Base-by-base conservation (phyloP, 2,888 invertebrate genomes). In the Trichacis sp. region DNA sequence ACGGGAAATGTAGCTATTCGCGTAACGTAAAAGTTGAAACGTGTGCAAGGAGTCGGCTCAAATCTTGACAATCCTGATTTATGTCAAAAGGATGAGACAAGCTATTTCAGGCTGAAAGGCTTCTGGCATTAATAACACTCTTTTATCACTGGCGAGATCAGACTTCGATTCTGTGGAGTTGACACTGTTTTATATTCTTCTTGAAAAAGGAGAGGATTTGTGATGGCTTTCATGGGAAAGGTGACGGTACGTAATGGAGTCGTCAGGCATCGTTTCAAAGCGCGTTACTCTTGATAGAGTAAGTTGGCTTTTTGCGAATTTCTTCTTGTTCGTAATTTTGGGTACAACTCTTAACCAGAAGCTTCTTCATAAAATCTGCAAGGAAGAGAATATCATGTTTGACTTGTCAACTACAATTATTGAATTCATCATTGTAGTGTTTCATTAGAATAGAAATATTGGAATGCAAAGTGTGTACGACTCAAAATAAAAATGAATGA, bases 161-260 rank as follows among this genome's bases (percentile, higher is more conserved):
- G 66, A 55, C 60, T 62, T 56, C 36, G 65, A 60, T 65, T n/a
- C n/a, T n/a, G n/a, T n/a, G n/a, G n/a, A n/a, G n/a, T 58, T 70
- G 58, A 63, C 70, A 71, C 70, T 70, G 71, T 60, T 73, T 75
- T 69, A 71, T 70, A 73, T 72, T 66, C 65, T 47, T 51, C 59
- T 29, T 33, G 62, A 62, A 67, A 60, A 63, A 60, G 56, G 19
- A 57, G 59, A 59, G 63, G 63, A 59, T 62, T 63, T 60, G 53
- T 52, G 59, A 57, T 46, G 52, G 47, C 46, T 50, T 46, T 47
- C 63, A 46, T 46, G 53, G 48, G 38, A 53, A 46, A 63, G 58
- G 55, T 42, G 53, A 51, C 67, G 17, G 36, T 24, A 29, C 59
- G 61, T 63, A 67, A 67, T 67, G 63, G 63, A 63, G 60, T 62